These are phyloP conservation scores for Mamestra configurata DNA, from an alignment of 1,140 invertebrate species.

Conservation along the genomic window DNA sequence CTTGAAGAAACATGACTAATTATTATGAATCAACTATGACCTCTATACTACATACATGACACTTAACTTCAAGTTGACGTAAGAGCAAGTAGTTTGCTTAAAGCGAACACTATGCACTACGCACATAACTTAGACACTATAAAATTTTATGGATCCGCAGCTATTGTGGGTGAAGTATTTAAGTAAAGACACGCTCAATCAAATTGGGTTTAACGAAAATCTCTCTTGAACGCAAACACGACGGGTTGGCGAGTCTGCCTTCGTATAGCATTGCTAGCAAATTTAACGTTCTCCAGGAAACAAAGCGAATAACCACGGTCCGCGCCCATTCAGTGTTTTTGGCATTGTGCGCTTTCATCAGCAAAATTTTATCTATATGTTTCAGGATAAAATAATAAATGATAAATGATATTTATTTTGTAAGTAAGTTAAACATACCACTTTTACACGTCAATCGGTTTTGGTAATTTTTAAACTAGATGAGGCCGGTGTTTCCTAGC, in stretches of 20 bases:
- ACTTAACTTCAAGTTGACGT: neutral
- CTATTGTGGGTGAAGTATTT: constrained; percentile 37
- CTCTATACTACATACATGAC: neutral
- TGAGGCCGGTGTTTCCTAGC: too few species aligned
- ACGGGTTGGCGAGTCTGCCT: constrained; percentile 19
- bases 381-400: neutral
- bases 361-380: constrained; percentile 35
- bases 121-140: constrained; percentile 17
- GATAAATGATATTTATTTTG: too few species aligned
- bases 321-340: constrained; percentile 36
- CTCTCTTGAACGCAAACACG: constrained; percentile 37
- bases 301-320: constrained; percentile 43
- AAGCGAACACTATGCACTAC: constrained; percentile 24
- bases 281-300: constrained; percentile 39
- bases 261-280: constrained; percentile 40
- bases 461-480: too few species aligned
- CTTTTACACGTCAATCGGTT: too few species aligned
- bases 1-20: too few species aligned
- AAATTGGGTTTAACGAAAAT: constrained; percentile 48
- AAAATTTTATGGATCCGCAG: constrained; percentile 29
- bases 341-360: constrained; percentile 6
- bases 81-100: constrained; percentile 5
- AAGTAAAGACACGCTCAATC: constrained; percentile 36
- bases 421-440: too few species aligned
- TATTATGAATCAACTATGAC: too few species aligned